Conservation (phyloP, 2,113 vertebrate genomes). For the Galbula dea region DNA sequence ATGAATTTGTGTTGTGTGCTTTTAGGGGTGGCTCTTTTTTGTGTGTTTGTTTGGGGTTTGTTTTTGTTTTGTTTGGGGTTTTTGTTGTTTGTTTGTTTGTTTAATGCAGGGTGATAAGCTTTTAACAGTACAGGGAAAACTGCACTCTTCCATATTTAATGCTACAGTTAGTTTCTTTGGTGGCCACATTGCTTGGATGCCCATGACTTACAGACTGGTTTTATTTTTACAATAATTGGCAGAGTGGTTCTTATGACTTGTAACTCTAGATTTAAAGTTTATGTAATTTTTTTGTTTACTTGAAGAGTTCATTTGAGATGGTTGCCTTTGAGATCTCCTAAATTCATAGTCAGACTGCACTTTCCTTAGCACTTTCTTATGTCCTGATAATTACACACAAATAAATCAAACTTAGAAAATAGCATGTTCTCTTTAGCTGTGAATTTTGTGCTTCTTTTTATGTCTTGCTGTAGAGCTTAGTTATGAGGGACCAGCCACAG, state of each 20-base stretch:
- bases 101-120: not conserved
- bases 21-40: not conserved
- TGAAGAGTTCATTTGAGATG: not conserved
- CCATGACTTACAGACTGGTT: not conserved
- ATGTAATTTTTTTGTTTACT: not conserved
- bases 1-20: not conserved
- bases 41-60: not conserved
- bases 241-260: not conserved
- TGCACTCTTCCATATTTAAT: not conserved
- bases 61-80: too few relatives aligned
- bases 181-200: not conserved
- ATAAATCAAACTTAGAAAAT: not conserved
- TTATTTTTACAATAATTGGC: not conserved
- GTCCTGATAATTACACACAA: not conserved
- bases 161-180: conserved; percentile 14
- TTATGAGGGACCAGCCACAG: not conserved
- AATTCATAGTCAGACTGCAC: not conserved
- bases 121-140: not conserved
- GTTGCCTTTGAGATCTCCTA: not conserved
- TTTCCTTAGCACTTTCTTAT: not conserved
- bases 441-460: not conserved
- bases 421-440: not conserved
- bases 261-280: not conserved
- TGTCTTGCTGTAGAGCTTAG: not conserved
- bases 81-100: too few relatives aligned